Evolutionary conservation across 2,113 vertebrate genomes (phyloP).

Genomic region (Hiodon tergisus): DNA sequence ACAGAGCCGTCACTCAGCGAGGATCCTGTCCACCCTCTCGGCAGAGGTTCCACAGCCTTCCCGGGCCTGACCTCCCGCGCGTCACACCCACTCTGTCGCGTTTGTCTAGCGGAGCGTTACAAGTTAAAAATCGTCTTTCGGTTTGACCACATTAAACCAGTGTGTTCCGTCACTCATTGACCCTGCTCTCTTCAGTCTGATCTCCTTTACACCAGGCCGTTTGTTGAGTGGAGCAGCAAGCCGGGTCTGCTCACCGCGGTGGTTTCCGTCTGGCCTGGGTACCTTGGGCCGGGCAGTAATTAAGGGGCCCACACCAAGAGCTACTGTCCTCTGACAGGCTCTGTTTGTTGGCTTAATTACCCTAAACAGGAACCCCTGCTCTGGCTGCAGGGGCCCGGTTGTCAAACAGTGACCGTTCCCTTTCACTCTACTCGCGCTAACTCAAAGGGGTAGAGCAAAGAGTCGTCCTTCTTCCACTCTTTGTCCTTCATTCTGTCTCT

Average conservation of each 20-base stretch:
- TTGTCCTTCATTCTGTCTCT: not conserved
- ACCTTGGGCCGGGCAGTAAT: constrained; percentile 50
- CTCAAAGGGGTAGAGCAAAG: constrained; percentile 36
- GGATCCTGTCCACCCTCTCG: constrained; percentile 1
- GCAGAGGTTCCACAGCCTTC: not conserved
- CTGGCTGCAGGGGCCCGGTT: constrained; percentile 37
- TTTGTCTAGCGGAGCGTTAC: too few relatives aligned
- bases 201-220: not conserved
- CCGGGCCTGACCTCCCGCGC: not conserved
- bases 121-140: too few relatives aligned
- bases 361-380: constrained; percentile 23
- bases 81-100: too few relatives aligned
- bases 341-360: constrained; percentile 48
- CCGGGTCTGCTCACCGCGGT: constrained; percentile 15
- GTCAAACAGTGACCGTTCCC: constrained; percentile 32
- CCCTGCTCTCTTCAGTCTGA: constrained; percentile 4
- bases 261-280: not conserved
- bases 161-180: too few relatives aligned
- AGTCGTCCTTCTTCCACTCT: constrained; percentile 23
- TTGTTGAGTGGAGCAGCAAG: constrained; percentile 31
- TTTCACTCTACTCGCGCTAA: constrained; percentile 18
- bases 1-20: not conserved
- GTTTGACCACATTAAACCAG: too few relatives aligned
- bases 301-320: constrained; percentile 48
- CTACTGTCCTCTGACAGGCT: constrained; percentile 39